Evolutionary conservation across 2,113 vertebrate species (phyloP).

Genomic region (Pachycephala philippinensis): DNA sequence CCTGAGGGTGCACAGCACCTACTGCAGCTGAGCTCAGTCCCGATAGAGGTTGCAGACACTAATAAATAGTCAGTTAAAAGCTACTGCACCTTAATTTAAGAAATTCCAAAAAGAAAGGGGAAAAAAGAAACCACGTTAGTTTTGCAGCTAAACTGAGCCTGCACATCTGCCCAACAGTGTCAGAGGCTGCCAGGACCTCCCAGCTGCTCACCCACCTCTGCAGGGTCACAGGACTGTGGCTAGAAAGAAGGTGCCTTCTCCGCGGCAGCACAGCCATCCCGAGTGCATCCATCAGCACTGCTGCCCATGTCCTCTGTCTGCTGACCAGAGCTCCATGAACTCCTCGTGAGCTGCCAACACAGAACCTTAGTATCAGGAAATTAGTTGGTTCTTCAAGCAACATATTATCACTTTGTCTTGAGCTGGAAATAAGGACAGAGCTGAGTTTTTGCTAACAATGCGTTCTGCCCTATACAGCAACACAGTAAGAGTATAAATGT

Average conservation of each 20-base stretch:
- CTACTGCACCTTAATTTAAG: background rate
- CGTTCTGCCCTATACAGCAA: background rate
- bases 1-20: background rate
- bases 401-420: background rate
- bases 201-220: background rate
- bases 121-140: rapidly evolving
- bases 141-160: background rate
- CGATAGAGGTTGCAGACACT: background rate
- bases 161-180: background rate
- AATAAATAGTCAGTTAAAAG: background rate
- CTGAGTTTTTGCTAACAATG: background rate
- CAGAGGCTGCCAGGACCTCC: background rate
- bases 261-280: rapidly evolving
- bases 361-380: background rate
- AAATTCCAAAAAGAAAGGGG: background rate
- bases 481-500: background rate
- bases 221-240: background rate
- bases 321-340: background rate
- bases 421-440: background rate
- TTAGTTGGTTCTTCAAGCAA: background rate
- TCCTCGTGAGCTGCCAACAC: background rate
- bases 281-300: rapidly evolving
- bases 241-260: background rate
- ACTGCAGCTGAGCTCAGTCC: background rate
- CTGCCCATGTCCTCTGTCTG: background rate